Base-by-base conservation (phyloP, 53 echinoderm and acorn worm species). In the Astropecten irregularis region DNA sequence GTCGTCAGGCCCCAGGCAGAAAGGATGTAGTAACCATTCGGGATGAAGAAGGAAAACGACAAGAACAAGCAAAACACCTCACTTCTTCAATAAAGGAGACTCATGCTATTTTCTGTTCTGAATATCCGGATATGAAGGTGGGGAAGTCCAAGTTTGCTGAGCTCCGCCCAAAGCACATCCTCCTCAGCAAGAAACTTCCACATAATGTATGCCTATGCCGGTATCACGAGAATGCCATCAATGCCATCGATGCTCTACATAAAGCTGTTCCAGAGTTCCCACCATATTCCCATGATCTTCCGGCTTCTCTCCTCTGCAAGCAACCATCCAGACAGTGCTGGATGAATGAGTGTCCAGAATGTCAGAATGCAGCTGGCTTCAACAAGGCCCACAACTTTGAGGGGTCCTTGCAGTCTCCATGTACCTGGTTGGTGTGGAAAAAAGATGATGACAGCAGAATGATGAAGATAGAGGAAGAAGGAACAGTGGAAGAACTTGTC, bases 201-300 rank as follows among this genome's bases (percentile, higher is more conserved):
- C 79, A 89, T 55, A 89, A 89, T 57, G 84, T 89, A 1, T 84
- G 89, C 49, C 23, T 84, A 1, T 89, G 89, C 15, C 29, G 10
- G 26, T 89, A 89, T 34, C 89, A 89, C 25, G 84, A 81, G 31
- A 81, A 88, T 40, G 55, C 57, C 21, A 69, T 81, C 16, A 49
- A 6, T 58, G 88, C 88, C 8, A 36, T 81, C 10, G 39, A 88
- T 55, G 88, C 84, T 9, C 39, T 82, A 0, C 82, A 88, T 47
- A 84, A 70, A 23, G 84, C 48, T 3, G 32, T 9, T 55, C 68
- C 84, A 8, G 53, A 8, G 1, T 71, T 72, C 46, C 82, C 71
- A 26, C 2, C 37, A 21, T 84, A 84, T 26, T 53, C 71, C 8
- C 59, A 84, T 37, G 56, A 71, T 38, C 44, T 84, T 11, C 84